A percentile compares a stretch with the other conserved stretches of the same genome.
Evolutionary conservation across 1,140 invertebrate species (phyloP).

Genomic region (Leptoteleia sp.): DNA sequence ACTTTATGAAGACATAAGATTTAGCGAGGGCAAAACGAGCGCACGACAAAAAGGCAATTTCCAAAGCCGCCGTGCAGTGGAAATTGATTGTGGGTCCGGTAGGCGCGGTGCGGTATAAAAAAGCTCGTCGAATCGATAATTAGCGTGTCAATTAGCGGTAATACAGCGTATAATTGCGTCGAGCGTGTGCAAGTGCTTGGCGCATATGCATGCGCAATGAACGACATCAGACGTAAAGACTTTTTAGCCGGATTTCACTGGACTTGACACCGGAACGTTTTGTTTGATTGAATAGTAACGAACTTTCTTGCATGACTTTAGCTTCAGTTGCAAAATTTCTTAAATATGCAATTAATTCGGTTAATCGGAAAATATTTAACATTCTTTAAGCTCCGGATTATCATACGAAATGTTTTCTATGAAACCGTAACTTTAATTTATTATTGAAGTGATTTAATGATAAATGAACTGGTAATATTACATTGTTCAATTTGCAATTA

Average conservation of each 20-base stretch:
- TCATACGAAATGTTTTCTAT: too few relatives aligned
- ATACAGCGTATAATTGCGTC: conserved; percentile 77
- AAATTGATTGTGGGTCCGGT: conserved; percentile 73
- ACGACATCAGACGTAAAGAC: conserved; percentile 32
- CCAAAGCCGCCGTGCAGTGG: conserved; percentile 62
- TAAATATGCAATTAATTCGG: conserved; percentile 34
- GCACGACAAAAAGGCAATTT: conserved; percentile 65
- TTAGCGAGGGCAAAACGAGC: conserved; percentile 54
- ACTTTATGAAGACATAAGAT: conserved; percentile 74
- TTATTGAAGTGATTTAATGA: too few relatives aligned
- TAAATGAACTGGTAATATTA: too few relatives aligned
- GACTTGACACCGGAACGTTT: conserved; percentile 5
- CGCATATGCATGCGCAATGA: conserved; percentile 61
- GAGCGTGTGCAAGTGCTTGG: conserved; percentile 52
- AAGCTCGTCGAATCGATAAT: conserved; percentile 77
- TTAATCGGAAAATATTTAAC: conserved; percentile 8
- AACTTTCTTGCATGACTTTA: conserved; percentile 50
- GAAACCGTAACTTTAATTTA: too few relatives aligned
- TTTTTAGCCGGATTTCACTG: conserved; percentile 48
- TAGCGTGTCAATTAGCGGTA: conserved; percentile 78
- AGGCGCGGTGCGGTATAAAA: conserved; percentile 67
- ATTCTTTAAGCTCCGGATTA: conserved; percentile 2
- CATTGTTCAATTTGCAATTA: too few relatives aligned
- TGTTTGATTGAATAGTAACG: conserved; percentile 50
- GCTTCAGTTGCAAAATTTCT: conserved; percentile 2